Conservation (phyloP, 2,113 vertebrate genomes). For the Onychostruthus taczanowskii region DNA sequence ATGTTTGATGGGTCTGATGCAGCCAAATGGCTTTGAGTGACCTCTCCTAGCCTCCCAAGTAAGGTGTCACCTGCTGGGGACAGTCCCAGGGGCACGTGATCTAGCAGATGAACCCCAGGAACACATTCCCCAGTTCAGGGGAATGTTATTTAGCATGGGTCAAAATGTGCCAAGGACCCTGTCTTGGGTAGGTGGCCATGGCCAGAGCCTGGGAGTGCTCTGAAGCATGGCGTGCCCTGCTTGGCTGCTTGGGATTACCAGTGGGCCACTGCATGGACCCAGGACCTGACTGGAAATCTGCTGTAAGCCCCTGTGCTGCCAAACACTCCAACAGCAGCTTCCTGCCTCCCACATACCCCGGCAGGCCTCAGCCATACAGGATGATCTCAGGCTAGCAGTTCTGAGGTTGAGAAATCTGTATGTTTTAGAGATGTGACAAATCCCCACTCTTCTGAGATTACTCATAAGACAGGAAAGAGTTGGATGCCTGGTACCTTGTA, state of each 20-base stretch:
- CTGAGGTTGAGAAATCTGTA: neutral
- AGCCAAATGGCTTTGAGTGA: neutral
- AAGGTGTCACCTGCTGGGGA: neutral
- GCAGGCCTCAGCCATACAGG: neutral
- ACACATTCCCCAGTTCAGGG: neutral
- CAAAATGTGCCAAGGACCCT: neutral
- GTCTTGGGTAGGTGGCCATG: fast-evolving
- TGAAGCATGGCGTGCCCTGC: neutral
- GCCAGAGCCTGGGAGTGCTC: neutral
- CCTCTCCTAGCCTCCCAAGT: neutral
- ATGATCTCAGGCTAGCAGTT: neutral
- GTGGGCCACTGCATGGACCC: neutral
- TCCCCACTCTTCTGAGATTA: neutral
- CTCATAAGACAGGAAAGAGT: neutral
- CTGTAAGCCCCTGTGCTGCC: neutral
- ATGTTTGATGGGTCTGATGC: neutral
- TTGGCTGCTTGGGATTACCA: neutral
- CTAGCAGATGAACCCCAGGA: neutral
- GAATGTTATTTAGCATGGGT: neutral
- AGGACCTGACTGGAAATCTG: neutral
- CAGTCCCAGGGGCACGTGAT: fast-evolving
- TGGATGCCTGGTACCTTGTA: neutral
- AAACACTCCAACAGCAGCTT: neutral
- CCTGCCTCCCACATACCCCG: neutral
- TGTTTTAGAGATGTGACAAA: neutral